Conservation (phyloP, 2,797 vertebrate species). For the Peromyscus melanophrys region DNA sequence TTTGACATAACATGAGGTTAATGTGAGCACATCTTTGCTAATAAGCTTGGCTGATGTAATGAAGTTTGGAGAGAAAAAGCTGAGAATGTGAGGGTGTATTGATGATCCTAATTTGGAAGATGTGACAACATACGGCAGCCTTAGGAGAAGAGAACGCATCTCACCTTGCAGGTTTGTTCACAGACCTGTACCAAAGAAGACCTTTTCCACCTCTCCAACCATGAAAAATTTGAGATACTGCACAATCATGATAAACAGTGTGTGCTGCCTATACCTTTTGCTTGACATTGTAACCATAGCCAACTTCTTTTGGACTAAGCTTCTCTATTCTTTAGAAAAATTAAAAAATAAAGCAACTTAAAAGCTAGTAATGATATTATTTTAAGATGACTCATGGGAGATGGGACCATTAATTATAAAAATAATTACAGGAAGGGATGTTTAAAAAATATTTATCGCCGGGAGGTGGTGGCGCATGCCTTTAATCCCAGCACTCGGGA, state of each 20-base stretch:
- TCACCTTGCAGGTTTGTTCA: not conserved
- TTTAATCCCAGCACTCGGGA: too few relatives aligned
- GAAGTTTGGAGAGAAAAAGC: not conserved
- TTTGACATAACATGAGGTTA: not conserved
- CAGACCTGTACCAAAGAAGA: not conserved
- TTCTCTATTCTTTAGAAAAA: not conserved
- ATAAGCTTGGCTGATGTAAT: not conserved
- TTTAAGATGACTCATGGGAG: slow-evolving; percentile 31
- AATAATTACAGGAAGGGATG: not conserved
- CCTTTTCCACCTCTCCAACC: not conserved
- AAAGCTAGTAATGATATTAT: not conserved
- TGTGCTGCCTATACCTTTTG: not conserved
- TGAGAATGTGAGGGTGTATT: not conserved
- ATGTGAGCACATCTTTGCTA: not conserved
- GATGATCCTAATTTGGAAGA: not conserved
- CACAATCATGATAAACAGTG: not conserved
- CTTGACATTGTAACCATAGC: not conserved
- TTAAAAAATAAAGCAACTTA: slow-evolving; percentile 29
- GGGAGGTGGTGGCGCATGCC: too few relatives aligned
- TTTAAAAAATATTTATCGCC: not conserved
- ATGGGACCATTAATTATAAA: slow-evolving; percentile 29
- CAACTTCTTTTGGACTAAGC: slow-evolving; percentile 1
- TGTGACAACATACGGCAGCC: not conserved
- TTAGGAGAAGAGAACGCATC: not conserved
- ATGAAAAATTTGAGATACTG: not conserved